phyloP scores from a whole-genome alignment of 2,888 invertebrate genomes.

The Tetheella fluctuosa region DNA sequence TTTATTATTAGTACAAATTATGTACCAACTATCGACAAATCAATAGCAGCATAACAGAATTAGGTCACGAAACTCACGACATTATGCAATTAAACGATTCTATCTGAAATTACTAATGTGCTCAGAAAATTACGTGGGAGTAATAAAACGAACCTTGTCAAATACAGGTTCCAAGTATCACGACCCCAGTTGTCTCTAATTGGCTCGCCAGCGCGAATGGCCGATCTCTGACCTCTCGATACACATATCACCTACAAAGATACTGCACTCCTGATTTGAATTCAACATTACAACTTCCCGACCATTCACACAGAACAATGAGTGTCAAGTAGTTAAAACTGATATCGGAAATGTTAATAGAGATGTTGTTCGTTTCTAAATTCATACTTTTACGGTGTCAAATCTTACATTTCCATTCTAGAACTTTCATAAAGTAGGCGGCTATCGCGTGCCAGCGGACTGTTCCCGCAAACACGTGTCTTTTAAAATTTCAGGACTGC shows the following conservation, averaged over 20 bases:
- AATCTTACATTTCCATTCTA: slow-evolving; percentile 30
- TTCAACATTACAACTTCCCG: slow-evolving; percentile 21
- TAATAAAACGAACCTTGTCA: slow-evolving; percentile 61
- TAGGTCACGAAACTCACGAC: background rate
- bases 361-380: slow-evolving; percentile 17
- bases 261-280: slow-evolving; percentile 38
- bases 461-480: slow-evolving; percentile 43
- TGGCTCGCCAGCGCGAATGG: slow-evolving; percentile 70
- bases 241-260: slow-evolving; percentile 65
- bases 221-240: slow-evolving; percentile 78
- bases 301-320: slow-evolving; percentile 12
- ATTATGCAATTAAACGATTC: slow-evolving; percentile 15
- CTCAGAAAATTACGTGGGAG: slow-evolving; percentile 61
- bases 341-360: slow-evolving; percentile 7
- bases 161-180: slow-evolving; percentile 59
- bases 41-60: background rate
- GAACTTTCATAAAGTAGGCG: slow-evolving; percentile 47
- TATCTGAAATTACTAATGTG: slow-evolving; percentile 17
- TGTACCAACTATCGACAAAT: background rate
- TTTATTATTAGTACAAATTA: too few relatives aligned
- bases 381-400: slow-evolving; percentile 25
- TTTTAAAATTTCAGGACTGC: background rate
- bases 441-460: slow-evolving; percentile 51
- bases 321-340: slow-evolving; percentile 14
- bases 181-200: slow-evolving; percentile 74